A percentile compares a stretch with the other conserved stretches of the same genome.
Conservation (phyloP, 2,797 vertebrate species). For the Crocidura indochinensis region DNA sequence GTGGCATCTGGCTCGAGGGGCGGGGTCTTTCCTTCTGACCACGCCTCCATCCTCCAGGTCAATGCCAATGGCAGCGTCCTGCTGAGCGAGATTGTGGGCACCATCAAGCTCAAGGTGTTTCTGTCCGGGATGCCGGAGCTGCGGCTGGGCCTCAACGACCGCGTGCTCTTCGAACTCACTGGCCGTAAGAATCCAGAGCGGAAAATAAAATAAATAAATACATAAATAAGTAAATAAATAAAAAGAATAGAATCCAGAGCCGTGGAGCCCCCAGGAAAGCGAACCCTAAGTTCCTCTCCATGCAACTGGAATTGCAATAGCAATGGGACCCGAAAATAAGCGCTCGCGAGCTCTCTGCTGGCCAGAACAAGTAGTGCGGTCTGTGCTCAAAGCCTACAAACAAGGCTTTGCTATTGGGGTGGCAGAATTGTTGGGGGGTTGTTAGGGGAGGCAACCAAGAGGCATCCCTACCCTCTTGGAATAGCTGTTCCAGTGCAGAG, state of each 20-base stretch:
- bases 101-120: constrained; percentile 97
- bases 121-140: constrained; percentile 98
- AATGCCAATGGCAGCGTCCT: constrained; percentile 95
- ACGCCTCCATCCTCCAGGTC: constrained; percentile 89
- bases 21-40: not conserved
- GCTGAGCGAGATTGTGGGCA: constrained; percentile 97
- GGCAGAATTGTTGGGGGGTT: not conserved
- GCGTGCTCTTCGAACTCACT: constrained; percentile 96
- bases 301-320: not conserved
- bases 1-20: not conserved
- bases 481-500: too few species aligned
- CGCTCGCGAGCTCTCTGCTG: constrained; percentile 20
- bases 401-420: too few species aligned
- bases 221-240: too few species aligned
- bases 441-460: not conserved
- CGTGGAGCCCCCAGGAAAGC: too few species aligned
- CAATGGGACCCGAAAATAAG: not conserved
- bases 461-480: not conserved
- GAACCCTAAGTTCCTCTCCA: too few species aligned
- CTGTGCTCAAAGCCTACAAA: not conserved
- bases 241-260: too few species aligned
- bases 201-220: too few species aligned
- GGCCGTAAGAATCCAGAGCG: constrained; percentile 91
- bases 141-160: constrained; percentile 95
- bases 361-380: not conserved